Percentiles rank a stretch among this genome's conserved stretches.
Evolutionary conservation across 2,797 vertebrate genomes (phyloP).

Genomic region (Pseudotriccus pelzelni): DNA sequence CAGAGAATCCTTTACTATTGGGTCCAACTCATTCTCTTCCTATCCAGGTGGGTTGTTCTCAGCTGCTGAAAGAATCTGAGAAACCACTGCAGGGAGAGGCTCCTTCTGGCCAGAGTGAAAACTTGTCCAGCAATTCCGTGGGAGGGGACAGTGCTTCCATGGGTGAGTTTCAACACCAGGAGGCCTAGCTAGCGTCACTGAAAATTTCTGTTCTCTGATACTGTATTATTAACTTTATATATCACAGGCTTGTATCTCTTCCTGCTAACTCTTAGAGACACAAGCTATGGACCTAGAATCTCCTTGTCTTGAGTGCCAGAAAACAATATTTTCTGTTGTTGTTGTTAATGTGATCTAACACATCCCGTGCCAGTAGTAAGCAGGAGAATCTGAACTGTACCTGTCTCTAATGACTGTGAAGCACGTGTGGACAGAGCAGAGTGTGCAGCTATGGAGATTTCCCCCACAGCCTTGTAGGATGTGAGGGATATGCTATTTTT

Average conservation of each 20-base stretch:
- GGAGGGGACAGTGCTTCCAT: conserved; percentile 62
- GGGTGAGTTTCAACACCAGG: conserved; percentile 63
- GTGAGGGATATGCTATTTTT: background rate
- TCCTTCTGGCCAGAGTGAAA: conserved; percentile 67
- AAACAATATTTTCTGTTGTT: background rate
- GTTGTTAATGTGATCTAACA: background rate
- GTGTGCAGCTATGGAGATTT: background rate
- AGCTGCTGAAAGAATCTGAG: conserved; percentile 79
- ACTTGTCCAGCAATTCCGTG: conserved; percentile 64
- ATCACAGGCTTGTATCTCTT: background rate
- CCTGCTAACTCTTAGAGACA: background rate
- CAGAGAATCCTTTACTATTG: background rate
- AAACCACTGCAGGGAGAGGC: conserved; percentile 72
- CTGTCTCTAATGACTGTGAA: background rate
- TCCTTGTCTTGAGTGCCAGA: background rate
- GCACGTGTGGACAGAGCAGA: background rate
- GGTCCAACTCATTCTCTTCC: background rate
- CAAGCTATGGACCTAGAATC: background rate
- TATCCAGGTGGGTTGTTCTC: conserved; percentile 79
- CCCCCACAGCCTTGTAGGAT: background rate
- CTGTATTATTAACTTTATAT: background rate
- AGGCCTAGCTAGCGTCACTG: background rate
- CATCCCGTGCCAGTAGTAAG: background rate
- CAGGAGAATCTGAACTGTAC: background rate
- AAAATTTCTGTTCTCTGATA: background rate